Percentiles rank a stretch among this genome's conserved stretches.
Evolutionary conservation across 2,888 invertebrate genomes (phyloP).

Genomic region (Zeuzera pyrina): DNA sequence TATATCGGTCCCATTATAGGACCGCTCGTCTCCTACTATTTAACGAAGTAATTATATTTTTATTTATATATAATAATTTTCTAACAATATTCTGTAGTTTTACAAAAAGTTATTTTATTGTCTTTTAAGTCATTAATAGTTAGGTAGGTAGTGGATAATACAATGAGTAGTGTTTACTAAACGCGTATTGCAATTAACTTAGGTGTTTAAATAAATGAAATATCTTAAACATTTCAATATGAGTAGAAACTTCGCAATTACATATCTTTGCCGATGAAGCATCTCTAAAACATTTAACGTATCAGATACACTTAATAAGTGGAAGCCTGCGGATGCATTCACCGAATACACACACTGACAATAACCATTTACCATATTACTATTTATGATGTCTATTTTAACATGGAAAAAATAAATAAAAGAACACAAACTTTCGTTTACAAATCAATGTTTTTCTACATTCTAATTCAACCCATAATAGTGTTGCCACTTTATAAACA

Average conservation of each 20-base stretch:
- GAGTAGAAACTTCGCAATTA: slow-evolving; percentile 37
- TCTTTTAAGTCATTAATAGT: slow-evolving; percentile 42
- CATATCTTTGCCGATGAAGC: slow-evolving; percentile 46
- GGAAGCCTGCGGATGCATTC: too few relatives aligned
- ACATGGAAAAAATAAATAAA: too few relatives aligned
- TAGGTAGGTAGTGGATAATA: slow-evolving; percentile 46
- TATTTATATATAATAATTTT: slow-evolving; percentile 62
- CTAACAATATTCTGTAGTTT: slow-evolving; percentile 64
- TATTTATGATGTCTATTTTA: too few relatives aligned
- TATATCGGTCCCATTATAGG: slow-evolving; percentile 37
- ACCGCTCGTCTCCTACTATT: slow-evolving; percentile 41
- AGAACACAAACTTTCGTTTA: too few relatives aligned
- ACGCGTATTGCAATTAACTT: slow-evolving; percentile 48
- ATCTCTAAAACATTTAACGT: slow-evolving; percentile 12
- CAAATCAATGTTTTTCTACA: too few relatives aligned
- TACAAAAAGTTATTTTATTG: slow-evolving; percentile 62
- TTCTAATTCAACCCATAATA: too few relatives aligned
- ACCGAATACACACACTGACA: too few relatives aligned
- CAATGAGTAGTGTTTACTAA: slow-evolving; percentile 42
- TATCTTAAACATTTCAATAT: slow-evolving; percentile 30
- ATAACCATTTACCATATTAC: too few relatives aligned
- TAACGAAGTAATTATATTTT: slow-evolving; percentile 55
- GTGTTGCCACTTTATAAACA: too few relatives aligned
- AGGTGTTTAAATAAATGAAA: slow-evolving; percentile 40
- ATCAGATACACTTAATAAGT: slow-evolving; percentile 2